A percentile compares a stretch with the other conserved stretches of the same genome.
Evolutionary conservation across 2,888 invertebrate genomes (phyloP).

Genomic region (Alsophila aescularia): DNA sequence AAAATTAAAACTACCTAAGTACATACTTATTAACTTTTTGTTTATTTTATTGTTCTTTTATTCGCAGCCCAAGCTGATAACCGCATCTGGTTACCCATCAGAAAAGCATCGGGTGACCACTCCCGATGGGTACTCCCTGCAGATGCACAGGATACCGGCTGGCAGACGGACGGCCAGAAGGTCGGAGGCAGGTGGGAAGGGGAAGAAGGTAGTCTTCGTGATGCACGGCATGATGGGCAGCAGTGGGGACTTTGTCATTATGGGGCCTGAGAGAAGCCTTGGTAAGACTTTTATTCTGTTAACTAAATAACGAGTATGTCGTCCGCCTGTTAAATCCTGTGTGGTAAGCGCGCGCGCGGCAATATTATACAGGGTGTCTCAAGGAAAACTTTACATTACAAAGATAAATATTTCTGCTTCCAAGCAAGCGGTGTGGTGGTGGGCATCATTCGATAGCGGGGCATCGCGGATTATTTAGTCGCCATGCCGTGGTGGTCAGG

Average conservation of each 20-base stretch:
- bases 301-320: too few species aligned
- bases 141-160: constrained; percentile 85
- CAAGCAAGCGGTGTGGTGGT: too few species aligned
- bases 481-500: too few species aligned
- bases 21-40: too few species aligned
- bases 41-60: neutral
- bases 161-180: constrained; percentile 64
- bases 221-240: constrained; percentile 87
- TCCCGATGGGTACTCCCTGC: constrained; percentile 85
- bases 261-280: constrained; percentile 86
- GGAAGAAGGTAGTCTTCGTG: constrained; percentile 74
- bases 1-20: too few species aligned
- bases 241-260: constrained; percentile 88
- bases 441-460: too few species aligned
- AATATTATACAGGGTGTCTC: too few species aligned
- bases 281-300: constrained; percentile 63
- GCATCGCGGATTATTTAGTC: too few species aligned
- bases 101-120: constrained; percentile 81
- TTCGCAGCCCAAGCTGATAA: constrained; percentile 76
- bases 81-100: constrained; percentile 74
- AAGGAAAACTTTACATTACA: too few species aligned
- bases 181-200: constrained; percentile 52
- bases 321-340: too few species aligned
- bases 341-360: too few species aligned
- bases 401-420: too few species aligned